These are phyloP conservation scores for Coelopa pilipes DNA, from an alignment of 2,888 invertebrate genomes.

Conservation along the genomic window DNA sequence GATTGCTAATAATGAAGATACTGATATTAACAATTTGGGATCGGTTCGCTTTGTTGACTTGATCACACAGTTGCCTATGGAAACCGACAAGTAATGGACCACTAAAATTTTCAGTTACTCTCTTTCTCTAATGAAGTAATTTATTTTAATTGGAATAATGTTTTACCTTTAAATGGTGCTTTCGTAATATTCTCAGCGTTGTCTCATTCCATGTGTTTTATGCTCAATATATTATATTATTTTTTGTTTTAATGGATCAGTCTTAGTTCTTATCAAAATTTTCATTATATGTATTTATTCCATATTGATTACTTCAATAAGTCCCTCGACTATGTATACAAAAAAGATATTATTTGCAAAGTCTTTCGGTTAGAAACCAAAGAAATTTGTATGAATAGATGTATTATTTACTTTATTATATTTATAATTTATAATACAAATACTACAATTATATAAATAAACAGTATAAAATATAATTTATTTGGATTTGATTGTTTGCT, in stretches of 20 bases:
- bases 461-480: neutral
- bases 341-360: constrained; percentile 19
- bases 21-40: too few relatives aligned
- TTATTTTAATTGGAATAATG: neutral
- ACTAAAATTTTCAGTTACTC: too few relatives aligned
- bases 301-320: constrained; percentile 12
- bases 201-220: constrained; percentile 27
- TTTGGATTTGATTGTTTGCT: too few relatives aligned
- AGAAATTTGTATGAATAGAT: constrained; percentile 21
- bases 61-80: too few relatives aligned
- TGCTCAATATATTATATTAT: constrained; percentile 8
- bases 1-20: too few relatives aligned
- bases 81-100: too few relatives aligned
- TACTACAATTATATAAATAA: neutral
- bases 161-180: constrained; percentile 15
- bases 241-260: neutral
- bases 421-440: constrained; percentile 22
- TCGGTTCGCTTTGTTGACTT: neutral
- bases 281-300: constrained; percentile 24
- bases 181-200: constrained; percentile 22
- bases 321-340: neutral
- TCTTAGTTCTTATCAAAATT: constrained; percentile 10
- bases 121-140: neutral
- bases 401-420: constrained; percentile 35
- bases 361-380: constrained; percentile 21